These are phyloP conservation scores for Nipponacmea schrenckii DNA, from an alignment of 2,888 invertebrate genomes.

Conservation along the genomic window DNA sequence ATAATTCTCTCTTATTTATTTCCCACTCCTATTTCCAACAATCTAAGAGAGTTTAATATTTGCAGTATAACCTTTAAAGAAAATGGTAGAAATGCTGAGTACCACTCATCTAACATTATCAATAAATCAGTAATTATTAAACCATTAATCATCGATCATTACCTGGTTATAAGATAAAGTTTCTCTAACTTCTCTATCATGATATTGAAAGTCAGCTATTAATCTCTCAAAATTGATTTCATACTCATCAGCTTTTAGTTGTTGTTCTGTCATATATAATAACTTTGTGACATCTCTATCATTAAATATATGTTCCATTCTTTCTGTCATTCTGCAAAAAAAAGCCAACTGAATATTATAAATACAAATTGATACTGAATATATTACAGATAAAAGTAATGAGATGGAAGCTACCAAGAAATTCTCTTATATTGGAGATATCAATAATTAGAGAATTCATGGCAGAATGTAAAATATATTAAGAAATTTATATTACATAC, in stretches of 20 bases:
- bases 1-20: too few relatives aligned
- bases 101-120: too few relatives aligned
- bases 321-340: conserved; percentile 22
- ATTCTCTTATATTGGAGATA: too few relatives aligned
- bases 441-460: too few relatives aligned
- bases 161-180: conserved; percentile 55
- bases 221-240: conserved; percentile 57
- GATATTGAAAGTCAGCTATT: conserved; percentile 42
- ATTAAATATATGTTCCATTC: conserved; percentile 20
- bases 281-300: conserved; percentile 55
- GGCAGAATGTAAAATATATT: neutral
- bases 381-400: too few relatives aligned
- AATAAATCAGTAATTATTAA: too few relatives aligned
- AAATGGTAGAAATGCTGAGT: too few relatives aligned
- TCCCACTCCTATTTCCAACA: neutral
- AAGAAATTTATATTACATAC: conserved; percentile 8
- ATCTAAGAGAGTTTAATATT: too few relatives aligned
- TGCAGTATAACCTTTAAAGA: too few relatives aligned
- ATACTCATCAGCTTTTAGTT: conserved; percentile 56
- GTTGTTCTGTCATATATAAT: conserved; percentile 52
- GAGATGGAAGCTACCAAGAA: too few relatives aligned
- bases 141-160: neutral
- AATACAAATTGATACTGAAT: too few relatives aligned
- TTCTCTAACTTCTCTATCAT: conserved; percentile 58
- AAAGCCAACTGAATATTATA: too few relatives aligned